These are phyloP conservation scores for Tortrix viridana DNA, from an alignment of 2,888 invertebrate genomes.

Conservation along the genomic window DNA sequence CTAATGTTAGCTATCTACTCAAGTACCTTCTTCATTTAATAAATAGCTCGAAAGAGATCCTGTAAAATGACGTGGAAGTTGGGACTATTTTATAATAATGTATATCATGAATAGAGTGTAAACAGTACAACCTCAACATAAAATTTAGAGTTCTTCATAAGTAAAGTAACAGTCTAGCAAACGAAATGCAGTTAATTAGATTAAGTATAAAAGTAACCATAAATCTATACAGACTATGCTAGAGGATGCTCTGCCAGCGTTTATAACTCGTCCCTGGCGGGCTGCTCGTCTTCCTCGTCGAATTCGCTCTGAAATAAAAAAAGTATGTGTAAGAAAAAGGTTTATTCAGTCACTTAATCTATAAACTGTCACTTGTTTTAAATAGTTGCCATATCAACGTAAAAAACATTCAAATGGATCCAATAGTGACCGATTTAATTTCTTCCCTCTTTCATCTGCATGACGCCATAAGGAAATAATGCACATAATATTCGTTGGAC, in stretches of 20 bases:
- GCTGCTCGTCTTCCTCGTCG: slow-evolving; percentile 89
- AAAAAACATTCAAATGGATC: too few species aligned
- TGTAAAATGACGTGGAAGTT: slow-evolving; percentile 1
- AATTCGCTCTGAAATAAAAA: slow-evolving; percentile 76
- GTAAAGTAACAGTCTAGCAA: slow-evolving; percentile 65
- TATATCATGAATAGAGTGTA: slow-evolving; percentile 19
- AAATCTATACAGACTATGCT: slow-evolving; percentile 77
- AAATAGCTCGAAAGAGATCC: slow-evolving; percentile 4
- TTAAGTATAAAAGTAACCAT: slow-evolving; percentile 70
- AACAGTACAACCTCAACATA: slow-evolving; percentile 50
- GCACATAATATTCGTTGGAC: too few species aligned
- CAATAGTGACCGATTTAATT: too few species aligned
- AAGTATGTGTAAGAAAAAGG: background rate
- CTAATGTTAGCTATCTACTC: background rate
- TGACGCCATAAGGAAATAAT: too few species aligned
- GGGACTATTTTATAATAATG: slow-evolving; percentile 35
- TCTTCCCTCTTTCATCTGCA: too few species aligned
- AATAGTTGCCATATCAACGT: too few species aligned
- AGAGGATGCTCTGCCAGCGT: slow-evolving; percentile 69
- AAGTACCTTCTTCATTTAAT: slow-evolving; percentile 10
- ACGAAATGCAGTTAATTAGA: slow-evolving; percentile 67
- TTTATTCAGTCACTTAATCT: too few species aligned
- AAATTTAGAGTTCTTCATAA: slow-evolving; percentile 54
- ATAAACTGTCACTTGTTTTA: too few species aligned
- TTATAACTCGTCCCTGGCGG: slow-evolving; percentile 92